Evolutionary conservation across 2,113 vertebrate species (phyloP).

Genomic region (Notiomystis cincta): DNA sequence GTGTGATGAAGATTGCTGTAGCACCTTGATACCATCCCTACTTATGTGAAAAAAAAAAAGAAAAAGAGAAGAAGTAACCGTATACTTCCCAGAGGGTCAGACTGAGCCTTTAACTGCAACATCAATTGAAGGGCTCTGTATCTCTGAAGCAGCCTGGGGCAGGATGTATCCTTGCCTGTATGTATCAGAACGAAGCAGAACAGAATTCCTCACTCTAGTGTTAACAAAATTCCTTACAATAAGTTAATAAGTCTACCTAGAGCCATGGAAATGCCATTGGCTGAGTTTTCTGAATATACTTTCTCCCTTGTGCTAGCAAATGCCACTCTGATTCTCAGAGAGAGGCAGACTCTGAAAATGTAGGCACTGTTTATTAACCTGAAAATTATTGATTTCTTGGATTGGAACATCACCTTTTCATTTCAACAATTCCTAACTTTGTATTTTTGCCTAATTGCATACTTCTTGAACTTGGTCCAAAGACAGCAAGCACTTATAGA

Average conservation of each 20-base stretch:
- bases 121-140: not conserved
- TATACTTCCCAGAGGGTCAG: not conserved
- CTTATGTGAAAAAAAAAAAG: not conserved
- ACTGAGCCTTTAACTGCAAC: not conserved
- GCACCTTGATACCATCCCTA: not conserved
- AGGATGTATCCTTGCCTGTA: not conserved
- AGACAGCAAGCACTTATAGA: not conserved
- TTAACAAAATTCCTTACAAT: not conserved
- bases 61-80: not conserved
- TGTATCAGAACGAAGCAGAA: not conserved
- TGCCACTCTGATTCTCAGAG: not conserved
- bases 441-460: not conserved
- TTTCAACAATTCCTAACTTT: not conserved
- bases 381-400: not conserved
- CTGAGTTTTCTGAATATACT: not conserved
- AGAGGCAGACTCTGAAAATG: not conserved
- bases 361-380: not conserved
- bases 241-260: not conserved
- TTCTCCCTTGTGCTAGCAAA: not conserved
- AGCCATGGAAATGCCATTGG: not conserved
- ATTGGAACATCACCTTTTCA: not conserved
- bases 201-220: not conserved
- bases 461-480: not conserved
- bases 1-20: conserved; percentile 21
- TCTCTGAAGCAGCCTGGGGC: not conserved